Percentiles rank a stretch among this genome's conserved stretches.
Conservation (phyloP, 2,888 invertebrate species). For the Troides helena region DNA sequence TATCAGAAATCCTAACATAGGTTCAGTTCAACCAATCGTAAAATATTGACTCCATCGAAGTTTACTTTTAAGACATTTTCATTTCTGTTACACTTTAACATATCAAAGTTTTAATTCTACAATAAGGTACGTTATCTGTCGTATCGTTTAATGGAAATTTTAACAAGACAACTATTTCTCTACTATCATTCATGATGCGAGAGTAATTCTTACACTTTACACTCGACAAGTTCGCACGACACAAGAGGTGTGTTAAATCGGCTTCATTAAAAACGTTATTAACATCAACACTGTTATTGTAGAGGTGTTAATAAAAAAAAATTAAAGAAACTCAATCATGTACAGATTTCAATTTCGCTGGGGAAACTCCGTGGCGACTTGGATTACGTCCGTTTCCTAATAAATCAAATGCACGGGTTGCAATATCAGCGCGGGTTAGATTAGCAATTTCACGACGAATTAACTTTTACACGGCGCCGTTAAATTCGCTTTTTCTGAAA, state of each 20-base stretch:
- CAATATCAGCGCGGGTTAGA: slow-evolving; percentile 33
- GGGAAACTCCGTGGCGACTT: background rate
- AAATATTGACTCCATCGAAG: too few species aligned
- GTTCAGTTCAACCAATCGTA: too few species aligned
- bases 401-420: slow-evolving; percentile 4
- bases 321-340: slow-evolving; percentile 16
- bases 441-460: slow-evolving; percentile 60
- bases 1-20: too few species aligned
- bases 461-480: slow-evolving; percentile 33
- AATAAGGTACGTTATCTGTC: too few species aligned
- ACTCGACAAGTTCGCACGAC: too few species aligned
- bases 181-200: too few species aligned
- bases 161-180: too few species aligned
- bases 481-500: slow-evolving; percentile 22
- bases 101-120: too few species aligned
- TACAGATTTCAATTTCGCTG: slow-evolving; percentile 8
- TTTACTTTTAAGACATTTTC: too few species aligned
- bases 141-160: too few species aligned
- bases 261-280: slow-evolving; percentile 3
- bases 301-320: background rate
- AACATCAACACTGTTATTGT: background rate
- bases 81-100: too few species aligned
- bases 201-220: too few species aligned
- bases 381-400: background rate
- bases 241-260: slow-evolving; percentile 1